These are phyloP conservation scores for Lycopodina hypogea DNA, from an alignment of 37 sponge, comb jelly and placozoan genomes.

Conservation along the genomic window DNA sequence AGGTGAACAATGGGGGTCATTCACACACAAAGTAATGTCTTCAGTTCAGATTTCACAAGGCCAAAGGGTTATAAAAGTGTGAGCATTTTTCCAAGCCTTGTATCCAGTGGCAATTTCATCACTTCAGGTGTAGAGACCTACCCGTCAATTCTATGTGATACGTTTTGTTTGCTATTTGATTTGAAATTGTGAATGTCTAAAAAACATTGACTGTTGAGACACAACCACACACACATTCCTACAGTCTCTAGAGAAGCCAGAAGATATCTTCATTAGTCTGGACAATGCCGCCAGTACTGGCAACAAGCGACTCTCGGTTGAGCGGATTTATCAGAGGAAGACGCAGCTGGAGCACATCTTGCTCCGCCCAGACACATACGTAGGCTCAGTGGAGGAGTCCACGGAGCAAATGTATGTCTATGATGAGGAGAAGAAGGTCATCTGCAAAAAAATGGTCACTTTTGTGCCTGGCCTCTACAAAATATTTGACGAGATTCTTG, in stretches of 20 bases:
- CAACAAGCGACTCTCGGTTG: conserved; percentile 89
- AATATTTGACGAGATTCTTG: conserved; percentile 97
- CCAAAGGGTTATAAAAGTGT: no score
- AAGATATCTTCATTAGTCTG: conserved; percentile 2
- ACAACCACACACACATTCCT: background rate
- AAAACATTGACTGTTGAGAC: no score
- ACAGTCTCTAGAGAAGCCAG: background rate
- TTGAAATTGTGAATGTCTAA: no score
- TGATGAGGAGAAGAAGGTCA: conserved; percentile 74
- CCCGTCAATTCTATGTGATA: no score
- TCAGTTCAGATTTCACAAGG: no score
- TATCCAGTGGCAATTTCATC: no score
- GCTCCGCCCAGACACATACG: conserved; percentile 95
- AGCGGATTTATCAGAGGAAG: conserved; percentile 93
- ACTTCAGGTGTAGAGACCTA: no score
- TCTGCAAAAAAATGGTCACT: conserved; percentile 71
- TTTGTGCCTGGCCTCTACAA: conserved; percentile 98
- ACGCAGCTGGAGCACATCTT: conserved; percentile 96
- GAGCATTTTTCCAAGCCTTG: no score
- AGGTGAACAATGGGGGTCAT: no score
- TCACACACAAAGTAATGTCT: no score
- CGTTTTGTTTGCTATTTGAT: no score
- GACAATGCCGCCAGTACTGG: background rate
- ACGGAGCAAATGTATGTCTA: conserved; percentile 88
- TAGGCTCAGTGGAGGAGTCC: conserved; percentile 89